Percentiles rank a stretch among this genome's conserved stretches.
phyloP scores from a whole-genome alignment of 2,113 vertebrate genomes.

The Dunckerocampus dactyliophorus region DNA sequence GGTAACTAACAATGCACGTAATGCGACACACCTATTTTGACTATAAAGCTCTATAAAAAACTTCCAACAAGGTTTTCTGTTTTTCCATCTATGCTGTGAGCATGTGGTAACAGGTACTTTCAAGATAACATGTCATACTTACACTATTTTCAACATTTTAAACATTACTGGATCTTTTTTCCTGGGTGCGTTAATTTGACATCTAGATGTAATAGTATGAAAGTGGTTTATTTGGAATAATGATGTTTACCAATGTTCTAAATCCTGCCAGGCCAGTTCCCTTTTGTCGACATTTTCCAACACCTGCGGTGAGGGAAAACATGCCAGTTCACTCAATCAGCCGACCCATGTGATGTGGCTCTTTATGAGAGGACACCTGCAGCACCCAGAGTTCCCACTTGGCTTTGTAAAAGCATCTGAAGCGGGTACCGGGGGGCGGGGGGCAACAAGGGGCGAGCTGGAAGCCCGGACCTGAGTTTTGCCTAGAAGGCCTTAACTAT shows the following conservation, averaged over 20 bases:
- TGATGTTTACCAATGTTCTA: neutral
- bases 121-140: no score
- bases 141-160: neutral
- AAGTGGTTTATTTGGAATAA: constrained; percentile 13
- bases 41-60: no score
- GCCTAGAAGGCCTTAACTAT: constrained; percentile 68
- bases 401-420: constrained; percentile 69
- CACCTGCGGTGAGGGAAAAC: constrained; percentile 34
- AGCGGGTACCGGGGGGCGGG: constrained; percentile 24
- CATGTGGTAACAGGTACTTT: no score
- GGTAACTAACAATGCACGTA: no score
- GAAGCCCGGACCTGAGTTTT: constrained; percentile 62
- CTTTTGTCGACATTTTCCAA: constrained; percentile 26
- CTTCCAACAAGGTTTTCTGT: no score
- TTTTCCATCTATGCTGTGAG: no score
- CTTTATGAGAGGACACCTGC: constrained; percentile 65
- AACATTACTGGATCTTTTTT: no score
- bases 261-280: neutral
- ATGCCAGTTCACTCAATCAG: constrained; percentile 36
- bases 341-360: constrained; percentile 55
- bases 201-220: neutral
- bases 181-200: no score
- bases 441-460: constrained; percentile 40
- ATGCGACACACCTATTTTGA: no score
- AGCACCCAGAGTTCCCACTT: constrained; percentile 57